A percentile compares a stretch with the other conserved stretches of the same genome.
These are phyloP conservation scores for Heliopora coerulea DNA, from an alignment of 92 coral and sea anemone genomes.

Conservation along the genomic window DNA sequence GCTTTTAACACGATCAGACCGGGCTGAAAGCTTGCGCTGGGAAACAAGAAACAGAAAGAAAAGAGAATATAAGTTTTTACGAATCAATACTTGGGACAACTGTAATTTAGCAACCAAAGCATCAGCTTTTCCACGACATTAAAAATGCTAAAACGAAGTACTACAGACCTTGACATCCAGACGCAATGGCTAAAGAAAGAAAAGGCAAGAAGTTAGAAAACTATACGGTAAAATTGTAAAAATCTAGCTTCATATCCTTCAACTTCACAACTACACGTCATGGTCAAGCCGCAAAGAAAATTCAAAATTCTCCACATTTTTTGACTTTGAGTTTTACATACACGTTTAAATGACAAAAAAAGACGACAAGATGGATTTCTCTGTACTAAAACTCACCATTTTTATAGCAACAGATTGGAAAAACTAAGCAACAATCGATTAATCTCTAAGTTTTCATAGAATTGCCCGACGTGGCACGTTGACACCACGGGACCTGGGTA, in stretches of 20 bases:
- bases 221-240: too few species aligned
- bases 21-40: constrained; percentile 97
- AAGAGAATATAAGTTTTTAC: neutral
- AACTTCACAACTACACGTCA: too few species aligned
- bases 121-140: neutral
- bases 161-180: constrained; percentile 43
- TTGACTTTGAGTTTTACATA: neutral
- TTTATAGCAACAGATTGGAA: neutral
- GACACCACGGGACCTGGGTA: constrained; percentile 22
- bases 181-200: constrained; percentile 28
- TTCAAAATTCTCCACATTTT: neutral
- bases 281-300: neutral
- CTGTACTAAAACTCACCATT: constrained; percentile 18
- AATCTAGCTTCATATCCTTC: too few species aligned
- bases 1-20: constrained; percentile 97
- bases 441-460: neutral
- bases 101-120: too few species aligned
- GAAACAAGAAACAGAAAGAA: neutral
- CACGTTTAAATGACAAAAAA: neutral
- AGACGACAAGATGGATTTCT: neutral
- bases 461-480: constrained; percentile 30
- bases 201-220: too few species aligned
- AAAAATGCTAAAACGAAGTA: neutral
- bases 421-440: too few species aligned
- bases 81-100: neutral